phyloP scores from a whole-genome alignment of 2,888 invertebrate species.

The Tachystola acroxantha region DNA sequence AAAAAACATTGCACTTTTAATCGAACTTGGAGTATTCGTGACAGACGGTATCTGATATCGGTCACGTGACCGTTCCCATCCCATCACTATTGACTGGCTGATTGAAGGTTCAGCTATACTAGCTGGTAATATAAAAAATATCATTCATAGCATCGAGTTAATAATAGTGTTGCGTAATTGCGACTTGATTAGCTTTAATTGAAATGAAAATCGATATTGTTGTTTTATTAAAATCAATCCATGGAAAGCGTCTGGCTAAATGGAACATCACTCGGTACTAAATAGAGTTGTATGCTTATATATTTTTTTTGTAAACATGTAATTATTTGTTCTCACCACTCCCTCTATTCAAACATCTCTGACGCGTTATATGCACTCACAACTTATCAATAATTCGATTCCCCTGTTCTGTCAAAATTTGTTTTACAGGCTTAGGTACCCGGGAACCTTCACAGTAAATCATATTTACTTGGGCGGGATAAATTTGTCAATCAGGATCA shows the following conservation, averaged over 20 bases:
- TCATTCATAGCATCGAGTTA: neutral
- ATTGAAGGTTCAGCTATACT: slow-evolving; percentile 13
- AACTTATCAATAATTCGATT: slow-evolving; percentile 42
- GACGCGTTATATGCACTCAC: slow-evolving; percentile 30
- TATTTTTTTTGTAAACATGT: too few relatives aligned
- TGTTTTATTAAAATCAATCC: too few relatives aligned
- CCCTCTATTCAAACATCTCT: slow-evolving; percentile 35
- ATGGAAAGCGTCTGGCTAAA: neutral
- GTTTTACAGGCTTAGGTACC: slow-evolving; percentile 44
- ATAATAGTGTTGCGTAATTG: too few relatives aligned
- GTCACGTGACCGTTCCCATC: slow-evolving; percentile 47
- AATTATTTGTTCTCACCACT: too few relatives aligned
- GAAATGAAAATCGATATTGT: neutral
- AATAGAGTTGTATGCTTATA: too few relatives aligned
- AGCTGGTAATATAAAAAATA: neutral
- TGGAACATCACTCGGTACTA: too few relatives aligned
- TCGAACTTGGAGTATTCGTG: slow-evolving; percentile 48
- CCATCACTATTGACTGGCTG: slow-evolving; percentile 24
- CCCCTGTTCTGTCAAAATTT: slow-evolving; percentile 50
- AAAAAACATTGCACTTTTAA: slow-evolving; percentile 67
- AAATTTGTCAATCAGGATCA: slow-evolving; percentile 72
- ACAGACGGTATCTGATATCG: slow-evolving; percentile 49
- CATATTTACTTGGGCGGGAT: slow-evolving; percentile 56
- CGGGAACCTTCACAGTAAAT: slow-evolving; percentile 39
- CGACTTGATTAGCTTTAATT: neutral